A percentile compares a stretch with the other conserved stretches of the same genome.
Evolutionary conservation across 2,797 vertebrate species (phyloP).

Genomic region (Tadarida brasiliensis): DNA sequence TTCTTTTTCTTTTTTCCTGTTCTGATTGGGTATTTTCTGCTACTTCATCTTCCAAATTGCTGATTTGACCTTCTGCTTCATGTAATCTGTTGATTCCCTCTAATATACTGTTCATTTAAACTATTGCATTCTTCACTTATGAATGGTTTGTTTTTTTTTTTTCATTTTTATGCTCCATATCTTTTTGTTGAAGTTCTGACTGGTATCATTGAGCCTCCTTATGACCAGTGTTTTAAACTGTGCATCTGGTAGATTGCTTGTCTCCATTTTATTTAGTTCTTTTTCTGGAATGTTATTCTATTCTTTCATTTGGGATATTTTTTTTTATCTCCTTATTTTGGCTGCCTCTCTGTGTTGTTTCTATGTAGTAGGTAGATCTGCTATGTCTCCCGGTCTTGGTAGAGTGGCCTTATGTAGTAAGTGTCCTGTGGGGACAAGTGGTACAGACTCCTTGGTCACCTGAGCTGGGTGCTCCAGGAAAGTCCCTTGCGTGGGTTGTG

Average conservation of each 20-base stretch:
- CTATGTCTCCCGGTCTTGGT: background rate
- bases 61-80: background rate
- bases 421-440: background rate
- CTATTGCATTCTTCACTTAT: background rate
- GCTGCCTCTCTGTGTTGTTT: background rate
- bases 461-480: background rate
- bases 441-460: background rate
- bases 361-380: background rate
- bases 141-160: background rate
- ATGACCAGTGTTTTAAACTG: background rate
- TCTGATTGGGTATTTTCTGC: background rate
- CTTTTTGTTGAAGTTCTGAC: background rate
- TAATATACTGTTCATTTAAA: background rate
- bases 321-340: background rate
- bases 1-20: background rate
- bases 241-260: background rate
- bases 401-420: background rate
- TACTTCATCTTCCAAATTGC: background rate
- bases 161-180: background rate
- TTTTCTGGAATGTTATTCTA: background rate
- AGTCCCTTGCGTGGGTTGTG: background rate
- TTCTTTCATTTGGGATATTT: background rate
- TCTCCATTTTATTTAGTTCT: background rate
- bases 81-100: background rate
- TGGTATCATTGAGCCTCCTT: background rate